These are phyloP conservation scores for Amphiura filiformis DNA, from an alignment of 35 echinoderm and acorn worm species.

Conservation along the genomic window DNA sequence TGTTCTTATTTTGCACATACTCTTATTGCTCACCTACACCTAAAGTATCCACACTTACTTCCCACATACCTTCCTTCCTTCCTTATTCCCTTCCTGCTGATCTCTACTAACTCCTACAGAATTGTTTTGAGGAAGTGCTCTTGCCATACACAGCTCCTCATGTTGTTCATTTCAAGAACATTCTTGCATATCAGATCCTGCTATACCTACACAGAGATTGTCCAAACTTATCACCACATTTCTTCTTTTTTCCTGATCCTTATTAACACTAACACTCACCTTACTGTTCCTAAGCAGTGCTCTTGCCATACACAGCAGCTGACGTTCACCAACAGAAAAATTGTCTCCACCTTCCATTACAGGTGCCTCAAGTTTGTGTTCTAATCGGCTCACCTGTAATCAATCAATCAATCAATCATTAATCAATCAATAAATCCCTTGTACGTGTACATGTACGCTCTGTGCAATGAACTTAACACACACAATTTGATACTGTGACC, in stretches of 20 bases:
- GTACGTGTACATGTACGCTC: background rate
- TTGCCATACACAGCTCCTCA: too few relatives aligned
- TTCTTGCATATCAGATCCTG: too few relatives aligned
- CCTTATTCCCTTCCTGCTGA: too few relatives aligned
- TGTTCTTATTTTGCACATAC: too few relatives aligned
- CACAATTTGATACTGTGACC: too few relatives aligned
- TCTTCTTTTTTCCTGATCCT: background rate
- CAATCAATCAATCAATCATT: slow-evolving; percentile 4
- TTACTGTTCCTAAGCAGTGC: slow-evolving; percentile 91
- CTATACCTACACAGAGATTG: too few relatives aligned
- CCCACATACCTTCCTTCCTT: too few relatives aligned
- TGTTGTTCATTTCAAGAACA: too few relatives aligned
- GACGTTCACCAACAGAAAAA: slow-evolving; percentile 98
- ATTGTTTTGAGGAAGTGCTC: background rate
- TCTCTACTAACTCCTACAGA: background rate
- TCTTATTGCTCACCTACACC: too few relatives aligned
- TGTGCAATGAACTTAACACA: too few relatives aligned
- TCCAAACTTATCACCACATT: background rate
- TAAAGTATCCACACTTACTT: too few relatives aligned
- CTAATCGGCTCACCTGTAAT: slow-evolving; percentile 65
- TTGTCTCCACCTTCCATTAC: slow-evolving; percentile 95
- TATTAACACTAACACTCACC: slow-evolving; percentile 33
- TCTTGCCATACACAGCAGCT: slow-evolving; percentile 97
- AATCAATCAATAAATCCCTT: background rate
- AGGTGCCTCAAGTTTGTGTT: slow-evolving; percentile 67